Conservation (phyloP, 1,140 invertebrate species). For the Calycopis cecrops region DNA sequence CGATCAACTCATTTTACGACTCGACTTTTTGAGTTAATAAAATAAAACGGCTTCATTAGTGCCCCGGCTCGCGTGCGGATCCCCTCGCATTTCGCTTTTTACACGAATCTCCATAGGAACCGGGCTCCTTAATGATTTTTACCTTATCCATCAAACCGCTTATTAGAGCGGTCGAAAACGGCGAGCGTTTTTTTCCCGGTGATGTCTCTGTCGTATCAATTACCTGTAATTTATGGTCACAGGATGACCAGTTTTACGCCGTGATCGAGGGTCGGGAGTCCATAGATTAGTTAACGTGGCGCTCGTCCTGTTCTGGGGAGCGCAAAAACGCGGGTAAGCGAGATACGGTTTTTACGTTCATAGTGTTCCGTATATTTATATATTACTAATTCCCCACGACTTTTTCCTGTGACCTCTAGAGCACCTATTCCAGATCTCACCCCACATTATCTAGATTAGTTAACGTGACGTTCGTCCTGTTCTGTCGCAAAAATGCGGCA, state of each 20-base stretch:
- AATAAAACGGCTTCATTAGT: not conserved
- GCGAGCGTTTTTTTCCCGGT: slow-evolving; percentile 25
- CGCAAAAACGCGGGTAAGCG: not conserved
- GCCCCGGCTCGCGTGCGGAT: not conserved
- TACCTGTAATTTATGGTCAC: slow-evolving; percentile 29
- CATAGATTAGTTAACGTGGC: slow-evolving; percentile 5
- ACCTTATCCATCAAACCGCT: slow-evolving; percentile 24
- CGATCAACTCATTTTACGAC: no score
- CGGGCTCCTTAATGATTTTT: slow-evolving; percentile 29
- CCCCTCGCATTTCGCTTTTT: slow-evolving; percentile 19
- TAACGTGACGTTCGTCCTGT: no score
- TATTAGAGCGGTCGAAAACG: slow-evolving; percentile 25
- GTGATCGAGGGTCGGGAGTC: slow-evolving; percentile 1
- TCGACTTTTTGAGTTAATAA: not conserved
- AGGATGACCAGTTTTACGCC: slow-evolving; percentile 27
- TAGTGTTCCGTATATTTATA: slow-evolving; percentile 1
- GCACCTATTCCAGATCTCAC: no score
- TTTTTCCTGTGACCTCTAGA: no score
- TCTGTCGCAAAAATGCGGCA: no score
- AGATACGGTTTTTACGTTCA: not conserved
- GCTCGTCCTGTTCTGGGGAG: not conserved
- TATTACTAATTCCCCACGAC: no score
- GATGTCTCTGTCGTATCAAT: slow-evolving; percentile 32
- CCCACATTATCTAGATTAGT: no score
- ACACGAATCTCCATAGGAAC: slow-evolving; percentile 25